These are phyloP conservation scores for Notechis scutatus DNA, from an alignment of 2,113 vertebrate genomes.

Conservation along the genomic window DNA sequence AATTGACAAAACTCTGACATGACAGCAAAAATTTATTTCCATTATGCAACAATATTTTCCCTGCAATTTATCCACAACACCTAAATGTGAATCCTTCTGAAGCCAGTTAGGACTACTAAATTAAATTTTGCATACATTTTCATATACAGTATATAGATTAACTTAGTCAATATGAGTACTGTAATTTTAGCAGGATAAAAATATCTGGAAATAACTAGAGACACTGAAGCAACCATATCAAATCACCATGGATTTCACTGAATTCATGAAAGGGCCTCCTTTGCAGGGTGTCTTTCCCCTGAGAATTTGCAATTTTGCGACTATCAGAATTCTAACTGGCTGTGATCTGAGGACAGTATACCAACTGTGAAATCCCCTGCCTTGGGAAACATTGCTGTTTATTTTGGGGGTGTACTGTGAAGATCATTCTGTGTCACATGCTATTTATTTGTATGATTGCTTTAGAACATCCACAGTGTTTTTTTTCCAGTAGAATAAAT, in stretches of 20 bases:
- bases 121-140: background rate
- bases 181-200: background rate
- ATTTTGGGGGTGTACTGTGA: background rate
- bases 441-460: background rate
- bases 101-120: background rate
- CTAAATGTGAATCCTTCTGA: background rate
- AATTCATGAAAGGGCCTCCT: background rate
- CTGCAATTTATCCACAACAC: background rate
- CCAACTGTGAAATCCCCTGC: background rate
- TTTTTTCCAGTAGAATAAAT: background rate
- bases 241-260: background rate
- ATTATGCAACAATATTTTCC: background rate
- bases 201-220: background rate
- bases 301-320: background rate
- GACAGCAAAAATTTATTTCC: background rate
- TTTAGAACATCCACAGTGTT: background rate
- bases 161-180: background rate
- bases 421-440: background rate
- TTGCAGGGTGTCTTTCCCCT: background rate
- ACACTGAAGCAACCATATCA: background rate
- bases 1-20: background rate
- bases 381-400: background rate
- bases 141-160: background rate
- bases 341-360: background rate
- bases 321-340: background rate